Conservation (phyloP, 2,888 invertebrate species). For the Physocephala rufipes region DNA sequence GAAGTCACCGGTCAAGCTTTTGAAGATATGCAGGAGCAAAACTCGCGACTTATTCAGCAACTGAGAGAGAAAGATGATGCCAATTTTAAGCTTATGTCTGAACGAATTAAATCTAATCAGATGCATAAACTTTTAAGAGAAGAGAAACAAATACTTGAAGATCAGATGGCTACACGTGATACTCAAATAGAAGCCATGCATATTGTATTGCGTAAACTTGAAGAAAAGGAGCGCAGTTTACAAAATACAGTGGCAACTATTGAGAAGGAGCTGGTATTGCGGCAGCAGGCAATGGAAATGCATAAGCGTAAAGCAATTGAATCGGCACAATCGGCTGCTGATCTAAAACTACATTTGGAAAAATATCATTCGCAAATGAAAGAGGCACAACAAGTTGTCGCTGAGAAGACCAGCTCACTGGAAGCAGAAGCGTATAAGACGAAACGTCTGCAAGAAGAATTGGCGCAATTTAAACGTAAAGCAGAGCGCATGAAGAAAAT, state of each 20-base stretch:
- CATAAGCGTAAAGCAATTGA: slow-evolving; percentile 98
- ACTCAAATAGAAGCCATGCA: slow-evolving; percentile 95
- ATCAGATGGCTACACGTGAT: slow-evolving; percentile 84
- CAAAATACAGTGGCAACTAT: slow-evolving; percentile 91
- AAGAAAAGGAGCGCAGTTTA: slow-evolving; percentile 93
- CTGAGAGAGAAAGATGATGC: slow-evolving; percentile 97
- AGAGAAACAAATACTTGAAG: slow-evolving; percentile 92
- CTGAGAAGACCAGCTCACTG: slow-evolving; percentile 94
- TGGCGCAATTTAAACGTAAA: slow-evolving; percentile 89
- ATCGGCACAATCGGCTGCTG: slow-evolving; percentile 95
- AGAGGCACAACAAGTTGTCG: slow-evolving; percentile 95
- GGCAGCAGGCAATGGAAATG: slow-evolving; percentile 98
- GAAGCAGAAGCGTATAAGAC: slow-evolving; percentile 98
- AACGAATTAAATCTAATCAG: slow-evolving; percentile 94
- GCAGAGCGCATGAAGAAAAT: slow-evolving; percentile 90
- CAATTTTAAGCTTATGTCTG: slow-evolving; percentile 98
- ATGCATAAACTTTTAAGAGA: slow-evolving; percentile 92
- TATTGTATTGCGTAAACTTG: slow-evolving; percentile 89
- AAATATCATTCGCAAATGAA: slow-evolving; percentile 98
- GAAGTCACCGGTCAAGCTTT: slow-evolving; percentile 99
- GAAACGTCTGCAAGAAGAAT: slow-evolving; percentile 93
- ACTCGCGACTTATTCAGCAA: slow-evolving; percentile 93
- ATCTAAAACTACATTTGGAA: slow-evolving; percentile 96
- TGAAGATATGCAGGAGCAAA: slow-evolving; percentile 99
- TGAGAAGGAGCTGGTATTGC: slow-evolving; percentile 90